Evolutionary conservation across 2,888 invertebrate species (phyloP), one percentile per base, ranked within the genome.

Genomic region (Stomorhina lunata): DNA sequence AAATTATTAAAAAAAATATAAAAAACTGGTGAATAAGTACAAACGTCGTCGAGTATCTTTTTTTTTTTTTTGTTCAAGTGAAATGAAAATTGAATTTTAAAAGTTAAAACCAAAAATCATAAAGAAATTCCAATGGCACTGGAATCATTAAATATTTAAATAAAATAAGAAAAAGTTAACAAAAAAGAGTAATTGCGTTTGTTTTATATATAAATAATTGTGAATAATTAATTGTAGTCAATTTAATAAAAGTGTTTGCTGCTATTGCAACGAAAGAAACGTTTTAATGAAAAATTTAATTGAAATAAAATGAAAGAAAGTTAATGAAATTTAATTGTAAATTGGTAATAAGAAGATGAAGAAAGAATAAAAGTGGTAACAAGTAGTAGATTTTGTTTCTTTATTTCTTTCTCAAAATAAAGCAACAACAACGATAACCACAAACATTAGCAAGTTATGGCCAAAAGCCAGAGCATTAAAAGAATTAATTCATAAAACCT

Each of bases 351-450:
- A 80, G 59, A 79, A 79, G 61, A 66, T 29, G 32, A 72, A 34
- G 12, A 57, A 17, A 29, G 17, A 80, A 73, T 66, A 73, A 80
- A 72, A 79, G 43, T 72, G 79, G 66, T 61, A 73, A 66, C 72
- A 72, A 40, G 59, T 43, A 50, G 50, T 43, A 50, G 50, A 59
- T 69, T 59, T 80, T 68, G 25, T 80, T 71, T 34, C 27, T 78
- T 71, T 43, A 66, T 73, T 69, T 40, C 40, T n/a, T 69, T n/a
- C n/a, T n/a, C n/a, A n/a, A n/a, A n/a, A n/a, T 4, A 34, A 61
- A 34, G 61, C 43, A 61, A 15, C 50, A 43, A 29, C 17, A 61
- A 71, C 63, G 48, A n/a, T n/a, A n/a, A n/a, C n/a, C n/a, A 65
- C 66, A 29, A 66, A 43, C 53, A 43, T 50, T 15, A 73, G 32